A percentile compares a stretch with the other conserved stretches of the same genome.
These are phyloP conservation scores for Drosophila repletoides DNA, from an alignment of 1,140 invertebrate genomes.

Conservation along the genomic window DNA sequence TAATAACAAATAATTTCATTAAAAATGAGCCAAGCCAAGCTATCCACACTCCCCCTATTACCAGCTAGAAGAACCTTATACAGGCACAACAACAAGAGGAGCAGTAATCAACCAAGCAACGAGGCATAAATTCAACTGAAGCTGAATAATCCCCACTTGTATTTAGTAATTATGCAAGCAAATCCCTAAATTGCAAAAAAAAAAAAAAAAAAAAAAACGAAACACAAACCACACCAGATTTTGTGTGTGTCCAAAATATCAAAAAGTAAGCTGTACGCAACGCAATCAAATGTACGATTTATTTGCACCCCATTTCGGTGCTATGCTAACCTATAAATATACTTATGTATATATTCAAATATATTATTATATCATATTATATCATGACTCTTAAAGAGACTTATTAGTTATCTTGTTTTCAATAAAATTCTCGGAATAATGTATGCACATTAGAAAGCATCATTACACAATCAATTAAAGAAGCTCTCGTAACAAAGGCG, in stretches of 20 bases:
- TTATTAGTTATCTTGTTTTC: too few species aligned
- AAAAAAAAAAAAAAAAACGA: not conserved
- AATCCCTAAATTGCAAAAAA: constrained; percentile 33
- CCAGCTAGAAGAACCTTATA: not conserved
- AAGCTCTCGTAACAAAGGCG: too few species aligned
- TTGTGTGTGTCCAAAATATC: constrained; percentile 14
- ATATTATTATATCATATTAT: not conserved
- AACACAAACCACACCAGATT: constrained; percentile 2
- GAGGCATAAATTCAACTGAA: constrained; percentile 34
- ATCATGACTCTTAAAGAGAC: too few species aligned
- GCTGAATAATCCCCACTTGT: constrained; percentile 69
- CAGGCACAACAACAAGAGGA: not conserved
- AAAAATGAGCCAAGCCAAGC: constrained; percentile 37
- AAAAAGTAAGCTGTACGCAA: constrained; percentile 15
- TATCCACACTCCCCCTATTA: not conserved
- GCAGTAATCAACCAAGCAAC: constrained; percentile 19
- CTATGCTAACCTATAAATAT: not conserved
- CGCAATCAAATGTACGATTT: constrained; percentile 38
- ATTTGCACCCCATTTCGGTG: constrained; percentile 33
- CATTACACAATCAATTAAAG: too few species aligned
- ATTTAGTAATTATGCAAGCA: constrained; percentile 67
- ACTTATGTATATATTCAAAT: not conserved
- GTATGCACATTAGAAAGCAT: too few species aligned
- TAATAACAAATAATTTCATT: constrained; percentile 62
- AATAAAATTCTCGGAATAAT: too few species aligned